A percentile compares a stretch with the other conserved stretches of the same genome.
Evolutionary conservation across 2,888 invertebrate species (phyloP).

Genomic region (Callosobruchus maculatus): DNA sequence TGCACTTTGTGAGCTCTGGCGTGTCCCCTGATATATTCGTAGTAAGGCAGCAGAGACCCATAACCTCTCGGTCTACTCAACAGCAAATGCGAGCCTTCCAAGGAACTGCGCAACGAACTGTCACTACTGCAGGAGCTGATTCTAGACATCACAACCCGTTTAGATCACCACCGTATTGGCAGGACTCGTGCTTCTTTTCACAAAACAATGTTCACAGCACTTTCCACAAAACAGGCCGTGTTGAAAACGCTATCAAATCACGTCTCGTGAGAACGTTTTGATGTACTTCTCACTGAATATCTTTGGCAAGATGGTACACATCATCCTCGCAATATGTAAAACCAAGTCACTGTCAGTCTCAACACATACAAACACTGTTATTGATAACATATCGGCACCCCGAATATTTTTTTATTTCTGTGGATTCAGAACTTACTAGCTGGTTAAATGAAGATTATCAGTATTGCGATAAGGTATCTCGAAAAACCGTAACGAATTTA

Average conservation of each 20-base stretch:
- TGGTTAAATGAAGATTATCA: background rate
- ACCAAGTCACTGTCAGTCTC: background rate
- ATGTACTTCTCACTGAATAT: background rate
- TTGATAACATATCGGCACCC: background rate
- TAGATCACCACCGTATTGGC: background rate
- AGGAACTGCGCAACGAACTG: conserved; percentile 3
- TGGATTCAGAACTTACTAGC: background rate
- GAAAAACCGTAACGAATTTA: background rate
- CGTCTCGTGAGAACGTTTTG: background rate
- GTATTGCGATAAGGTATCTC: background rate
- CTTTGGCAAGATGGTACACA: background rate
- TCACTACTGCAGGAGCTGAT: conserved; percentile 19
- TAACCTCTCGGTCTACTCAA: conserved; percentile 53
- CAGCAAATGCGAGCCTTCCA: conserved; percentile 39
- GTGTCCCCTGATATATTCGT: conserved; percentile 57
- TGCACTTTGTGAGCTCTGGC: conserved; percentile 44
- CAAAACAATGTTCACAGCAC: background rate
- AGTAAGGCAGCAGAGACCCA: conserved; percentile 61
- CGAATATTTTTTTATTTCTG: background rate
- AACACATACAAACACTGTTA: background rate
- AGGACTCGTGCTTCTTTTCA: background rate
- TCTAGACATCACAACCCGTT: conserved; percentile 15
- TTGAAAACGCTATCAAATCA: conserved; percentile 4
- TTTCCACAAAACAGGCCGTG: background rate
- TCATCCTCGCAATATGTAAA: background rate